Evolutionary conservation across 2,888 invertebrate genomes (phyloP), one percentile per base, ranked within the genome.

Genomic region (Nezara viridula): DNA sequence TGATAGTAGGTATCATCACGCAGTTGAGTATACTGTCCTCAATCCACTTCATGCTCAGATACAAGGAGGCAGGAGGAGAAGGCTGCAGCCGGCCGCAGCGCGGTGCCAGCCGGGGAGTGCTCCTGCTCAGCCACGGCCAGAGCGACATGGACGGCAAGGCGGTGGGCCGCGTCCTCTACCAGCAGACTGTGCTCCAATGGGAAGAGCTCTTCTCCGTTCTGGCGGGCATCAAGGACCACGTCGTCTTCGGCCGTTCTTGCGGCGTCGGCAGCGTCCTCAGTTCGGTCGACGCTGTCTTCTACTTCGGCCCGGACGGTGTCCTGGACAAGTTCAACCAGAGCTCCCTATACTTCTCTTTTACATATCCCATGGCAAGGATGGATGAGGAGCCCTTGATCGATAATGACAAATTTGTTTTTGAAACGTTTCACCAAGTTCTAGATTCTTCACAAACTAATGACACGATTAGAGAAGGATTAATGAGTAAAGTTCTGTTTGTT

Each of bases 381-480:
- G 24, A 40, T 14, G 44, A 40, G 12, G 44, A 81, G 27, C 81
- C 81, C n/a, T n/a, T 40, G 12, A 24, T 81, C 44, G n/a, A 24
- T 44, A 50, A 86, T 24, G 86, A 86, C 32, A 47, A 50, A 50
- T 86, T 86, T 32, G 86, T 86, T 50, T 86, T 86, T 32, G 16
- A 50, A 12, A 52, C 49, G 0, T 32, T 86, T 5, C 14, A 50
- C n/a, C 21, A 86, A 47, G 32, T 86, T 16, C 16, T 86, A 19
- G 2, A 3, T 4, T 32, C 32, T 24, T 47, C 49, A 24, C 16
- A 19, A 37, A 14, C 24, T n/a, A 86, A 86, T 55, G 40, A 47
- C 14, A n/a, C 86, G 4, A 47, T 86, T 32, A 21, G 19, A 52
- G 37, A 52, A 50, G 37, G 27, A 4, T 40, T 86, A 24, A 0